Percentiles rank a stretch among this genome's conserved stretches.
These are phyloP conservation scores for Cyprinus carpio DNA, from an alignment of 2,113 vertebrate species.

Conservation along the genomic window DNA sequence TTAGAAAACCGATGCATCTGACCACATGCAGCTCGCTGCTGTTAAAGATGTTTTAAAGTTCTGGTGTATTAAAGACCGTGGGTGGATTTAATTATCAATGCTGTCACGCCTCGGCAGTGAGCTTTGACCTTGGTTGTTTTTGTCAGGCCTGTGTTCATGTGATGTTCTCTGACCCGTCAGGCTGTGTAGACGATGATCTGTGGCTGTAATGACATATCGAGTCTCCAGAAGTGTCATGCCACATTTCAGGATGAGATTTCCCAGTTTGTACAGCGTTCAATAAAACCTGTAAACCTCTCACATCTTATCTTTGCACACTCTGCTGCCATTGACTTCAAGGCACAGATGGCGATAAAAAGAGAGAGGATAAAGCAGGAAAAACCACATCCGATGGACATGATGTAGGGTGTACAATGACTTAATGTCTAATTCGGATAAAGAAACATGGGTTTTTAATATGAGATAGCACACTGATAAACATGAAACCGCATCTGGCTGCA, in stretches of 20 bases:
- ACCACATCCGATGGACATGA: neutral
- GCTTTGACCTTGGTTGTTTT: constrained; percentile 43
- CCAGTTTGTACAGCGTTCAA: constrained; percentile 1
- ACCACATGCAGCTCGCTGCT: neutral
- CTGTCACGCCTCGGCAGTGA: constrained; percentile 30
- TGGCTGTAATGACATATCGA: constrained; percentile 35
- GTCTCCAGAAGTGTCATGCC: neutral
- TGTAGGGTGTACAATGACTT: neutral
- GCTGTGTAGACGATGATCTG: neutral
- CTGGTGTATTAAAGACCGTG: constrained; percentile 19
- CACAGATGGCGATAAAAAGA: neutral
- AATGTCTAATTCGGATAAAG: neutral
- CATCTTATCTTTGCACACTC: constrained; percentile 33
- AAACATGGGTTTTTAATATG: neutral
- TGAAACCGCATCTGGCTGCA: neutral
- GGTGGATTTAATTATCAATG: constrained; percentile 32
- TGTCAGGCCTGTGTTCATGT: neutral
- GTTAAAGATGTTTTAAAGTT: constrained; percentile 9
- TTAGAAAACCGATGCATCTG: neutral
- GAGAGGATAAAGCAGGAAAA: neutral
- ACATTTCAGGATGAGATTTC: constrained; percentile 8
- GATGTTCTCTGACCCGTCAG: constrained; percentile 25
- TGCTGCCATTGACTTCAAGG: neutral
- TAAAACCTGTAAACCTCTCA: constrained; percentile 13
- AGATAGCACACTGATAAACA: neutral